A percentile compares a stretch with the other conserved stretches of the same genome.
Conservation (phyloP, 1,140 invertebrate genomes). For the Leptinotarsa lineolata region DNA sequence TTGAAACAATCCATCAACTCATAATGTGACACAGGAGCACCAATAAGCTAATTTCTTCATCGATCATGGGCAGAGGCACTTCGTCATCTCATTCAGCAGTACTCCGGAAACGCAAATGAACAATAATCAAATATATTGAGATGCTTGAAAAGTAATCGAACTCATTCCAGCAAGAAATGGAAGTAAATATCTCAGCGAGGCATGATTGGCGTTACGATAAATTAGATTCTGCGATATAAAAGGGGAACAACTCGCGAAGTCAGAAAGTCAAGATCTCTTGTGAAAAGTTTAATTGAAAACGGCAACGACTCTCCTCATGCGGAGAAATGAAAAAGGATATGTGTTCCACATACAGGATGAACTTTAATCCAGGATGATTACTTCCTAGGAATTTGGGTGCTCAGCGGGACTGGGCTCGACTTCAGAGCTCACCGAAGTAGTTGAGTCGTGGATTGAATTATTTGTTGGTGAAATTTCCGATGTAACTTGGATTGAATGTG, state of each 20-base stretch:
- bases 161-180: neutral
- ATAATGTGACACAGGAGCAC: too few species aligned
- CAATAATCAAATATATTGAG: neutral
- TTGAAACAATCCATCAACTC: too few species aligned
- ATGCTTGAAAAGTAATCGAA: neutral
- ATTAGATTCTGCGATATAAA: constrained; percentile 27
- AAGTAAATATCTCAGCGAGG: constrained; percentile 16
- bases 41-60: too few species aligned
- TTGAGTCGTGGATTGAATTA: too few species aligned
- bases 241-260: constrained; percentile 20
- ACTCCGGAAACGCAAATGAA: neutral
- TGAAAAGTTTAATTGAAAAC: constrained; percentile 27
- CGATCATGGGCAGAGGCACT: too few species aligned
- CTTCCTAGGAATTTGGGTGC: too few species aligned
- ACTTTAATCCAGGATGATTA: neutral
- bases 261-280: constrained; percentile 24
- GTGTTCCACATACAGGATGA: constrained; percentile 10
- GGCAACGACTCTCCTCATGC: constrained; percentile 20
- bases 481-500: too few species aligned
- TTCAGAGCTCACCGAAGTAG: too few species aligned
- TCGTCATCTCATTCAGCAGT: neutral
- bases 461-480: too few species aligned
- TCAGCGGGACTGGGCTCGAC: too few species aligned
- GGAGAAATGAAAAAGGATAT: constrained; percentile 13
- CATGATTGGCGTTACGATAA: constrained; percentile 25